phyloP scores from a whole-genome alignment of 2,888 invertebrate genomes.

The Eupithecia pulchellata region DNA sequence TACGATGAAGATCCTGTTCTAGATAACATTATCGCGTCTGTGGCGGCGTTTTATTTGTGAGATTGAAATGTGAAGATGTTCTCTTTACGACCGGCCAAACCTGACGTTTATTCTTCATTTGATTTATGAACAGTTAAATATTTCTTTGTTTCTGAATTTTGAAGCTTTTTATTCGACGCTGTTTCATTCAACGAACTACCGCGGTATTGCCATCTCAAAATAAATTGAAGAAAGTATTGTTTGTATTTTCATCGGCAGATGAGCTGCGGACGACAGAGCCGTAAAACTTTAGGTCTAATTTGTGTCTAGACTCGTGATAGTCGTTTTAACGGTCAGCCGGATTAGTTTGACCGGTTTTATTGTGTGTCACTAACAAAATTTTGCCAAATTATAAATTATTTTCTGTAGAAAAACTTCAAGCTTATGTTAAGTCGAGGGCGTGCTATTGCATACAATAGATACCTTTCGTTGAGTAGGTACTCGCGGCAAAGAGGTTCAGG shows the following conservation, averaged over 20 bases:
- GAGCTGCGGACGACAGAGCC: slow-evolving; percentile 52
- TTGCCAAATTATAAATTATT: not conserved
- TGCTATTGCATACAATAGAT: not conserved
- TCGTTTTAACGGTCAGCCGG: slow-evolving; percentile 43
- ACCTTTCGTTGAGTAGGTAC: too few relatives aligned
- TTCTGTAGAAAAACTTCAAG: not conserved
- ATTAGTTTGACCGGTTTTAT: slow-evolving; percentile 32
- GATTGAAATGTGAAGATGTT: slow-evolving; percentile 48
- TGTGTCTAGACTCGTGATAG: slow-evolving; percentile 54
- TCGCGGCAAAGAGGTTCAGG: too few relatives aligned
- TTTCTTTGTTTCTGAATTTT: slow-evolving; percentile 64
- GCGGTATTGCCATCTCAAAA: not conserved
- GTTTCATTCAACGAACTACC: not conserved
- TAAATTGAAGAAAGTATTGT: slow-evolving; percentile 48
- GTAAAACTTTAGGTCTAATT: slow-evolving; percentile 61
- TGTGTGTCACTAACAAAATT: slow-evolving; percentile 14
- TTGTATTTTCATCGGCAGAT: slow-evolving; percentile 56
- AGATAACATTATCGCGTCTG: slow-evolving; percentile 21
- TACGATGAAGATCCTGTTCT: slow-evolving; percentile 9
- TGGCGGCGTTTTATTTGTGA: slow-evolving; percentile 34
- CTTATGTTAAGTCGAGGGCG: too few relatives aligned
- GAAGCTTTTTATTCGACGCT: slow-evolving; percentile 29
- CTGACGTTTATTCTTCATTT: slow-evolving; percentile 71
- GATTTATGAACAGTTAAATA: slow-evolving; percentile 65
- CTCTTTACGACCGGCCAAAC: slow-evolving; percentile 69